These are phyloP conservation scores for Polyploca ridens DNA, from an alignment of 2,888 invertebrate species.

Conservation along the genomic window DNA sequence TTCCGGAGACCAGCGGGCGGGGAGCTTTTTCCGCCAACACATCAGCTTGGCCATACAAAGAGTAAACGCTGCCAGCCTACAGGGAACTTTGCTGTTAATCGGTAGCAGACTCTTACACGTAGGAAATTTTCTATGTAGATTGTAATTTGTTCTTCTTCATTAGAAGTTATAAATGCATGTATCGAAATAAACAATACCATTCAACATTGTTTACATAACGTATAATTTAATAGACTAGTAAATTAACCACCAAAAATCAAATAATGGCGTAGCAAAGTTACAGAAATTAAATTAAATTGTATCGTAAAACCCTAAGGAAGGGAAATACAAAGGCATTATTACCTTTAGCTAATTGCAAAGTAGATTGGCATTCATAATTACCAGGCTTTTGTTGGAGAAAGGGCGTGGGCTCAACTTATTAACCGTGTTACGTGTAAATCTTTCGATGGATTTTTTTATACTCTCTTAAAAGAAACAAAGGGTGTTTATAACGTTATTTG, in stretches of 20 bases:
- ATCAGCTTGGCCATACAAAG: no score
- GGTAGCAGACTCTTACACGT: no score
- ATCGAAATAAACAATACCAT: conserved; percentile 27
- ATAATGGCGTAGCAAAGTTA: conserved; percentile 22
- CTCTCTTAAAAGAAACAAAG: neutral
- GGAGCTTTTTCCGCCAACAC: no score
- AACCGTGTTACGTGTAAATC: neutral
- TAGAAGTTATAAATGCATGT: neutral
- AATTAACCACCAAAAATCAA: neutral
- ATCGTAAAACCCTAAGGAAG: conserved; percentile 40
- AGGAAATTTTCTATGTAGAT: no score
- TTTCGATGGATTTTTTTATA: neutral
- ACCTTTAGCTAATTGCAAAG: conserved; percentile 43
- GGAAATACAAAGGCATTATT: conserved; percentile 38
- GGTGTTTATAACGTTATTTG: no score
- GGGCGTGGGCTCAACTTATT: conserved; percentile 19
- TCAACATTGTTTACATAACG: neutral
- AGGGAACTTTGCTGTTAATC: no score
- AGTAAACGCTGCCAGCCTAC: no score
- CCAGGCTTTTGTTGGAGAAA: conserved; percentile 37
- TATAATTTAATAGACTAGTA: neutral
- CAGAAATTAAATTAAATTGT: conserved; percentile 44
- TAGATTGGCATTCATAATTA: conserved; percentile 53
- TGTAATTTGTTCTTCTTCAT: no score
- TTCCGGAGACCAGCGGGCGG: no score